Evolutionary conservation across 2,113 vertebrate genomes (phyloP).

Genomic region (Rana temporaria): DNA sequence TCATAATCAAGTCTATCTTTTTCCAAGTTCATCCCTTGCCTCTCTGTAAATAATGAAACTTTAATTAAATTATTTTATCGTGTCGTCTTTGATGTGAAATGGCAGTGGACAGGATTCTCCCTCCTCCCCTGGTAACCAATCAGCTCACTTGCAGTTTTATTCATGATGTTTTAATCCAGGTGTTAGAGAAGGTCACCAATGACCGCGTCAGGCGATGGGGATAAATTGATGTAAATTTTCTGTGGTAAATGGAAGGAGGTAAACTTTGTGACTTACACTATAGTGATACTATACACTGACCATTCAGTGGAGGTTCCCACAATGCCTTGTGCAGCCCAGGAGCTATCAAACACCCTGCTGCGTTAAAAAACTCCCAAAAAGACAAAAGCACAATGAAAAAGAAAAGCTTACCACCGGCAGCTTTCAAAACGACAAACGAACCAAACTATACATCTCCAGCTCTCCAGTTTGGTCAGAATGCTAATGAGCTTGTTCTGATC

Average conservation of each 20-base stretch:
- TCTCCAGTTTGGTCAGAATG: slow-evolving; percentile 96
- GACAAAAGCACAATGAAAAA: slow-evolving; percentile 94
- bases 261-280: slow-evolving; percentile 76
- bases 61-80: slow-evolving; percentile 69
- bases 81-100: slow-evolving; percentile 67
- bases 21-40: slow-evolving; percentile 62
- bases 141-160: slow-evolving; percentile 60
- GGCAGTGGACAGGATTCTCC: slow-evolving; percentile 59
- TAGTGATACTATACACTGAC: slow-evolving; percentile 78
- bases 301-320: slow-evolving; percentile 84
- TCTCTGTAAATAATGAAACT: slow-evolving; percentile 70
- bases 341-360: slow-evolving; percentile 84
- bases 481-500: slow-evolving; percentile 99
- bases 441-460: slow-evolving; percentile 89
- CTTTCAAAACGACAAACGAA: slow-evolving; percentile 84
- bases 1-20: slow-evolving; percentile 68
- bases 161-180: slow-evolving; percentile 56
- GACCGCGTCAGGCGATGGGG: slow-evolving; percentile 54
- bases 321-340: slow-evolving; percentile 87
- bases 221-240: slow-evolving; percentile 67
- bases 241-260: slow-evolving; percentile 63
- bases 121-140: slow-evolving; percentile 54
- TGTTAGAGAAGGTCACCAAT: slow-evolving; percentile 54
- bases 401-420: slow-evolving; percentile 84
- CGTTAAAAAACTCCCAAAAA: slow-evolving; percentile 82